Evolutionary conservation across 2,113 vertebrate genomes (phyloP).

Genomic region (Ursus arctos): DNA sequence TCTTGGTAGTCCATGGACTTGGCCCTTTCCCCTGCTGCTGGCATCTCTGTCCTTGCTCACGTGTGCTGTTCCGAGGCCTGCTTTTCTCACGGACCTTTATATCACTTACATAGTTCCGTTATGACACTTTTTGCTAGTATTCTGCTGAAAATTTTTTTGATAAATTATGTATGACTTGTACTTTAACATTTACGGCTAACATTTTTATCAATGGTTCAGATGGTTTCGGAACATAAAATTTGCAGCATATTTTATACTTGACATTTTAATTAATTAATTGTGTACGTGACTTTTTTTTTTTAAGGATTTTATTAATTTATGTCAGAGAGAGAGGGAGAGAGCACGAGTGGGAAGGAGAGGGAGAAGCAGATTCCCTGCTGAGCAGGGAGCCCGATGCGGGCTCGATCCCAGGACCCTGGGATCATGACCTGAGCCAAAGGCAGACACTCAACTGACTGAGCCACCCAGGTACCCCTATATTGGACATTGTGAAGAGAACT

Average conservation of each 20-base stretch:
- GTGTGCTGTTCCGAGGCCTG: neutral
- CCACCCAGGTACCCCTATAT: neutral
- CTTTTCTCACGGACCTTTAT: neutral
- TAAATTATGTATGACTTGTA: neutral
- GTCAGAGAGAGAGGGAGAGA: neutral
- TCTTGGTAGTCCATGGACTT: neutral
- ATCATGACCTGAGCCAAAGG: neutral
- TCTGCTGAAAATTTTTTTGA: neutral
- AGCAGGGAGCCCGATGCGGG: neutral
- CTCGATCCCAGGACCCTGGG: neutral
- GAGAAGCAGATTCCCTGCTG: neutral
- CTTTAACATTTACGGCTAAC: neutral
- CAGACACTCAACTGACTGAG: neutral
- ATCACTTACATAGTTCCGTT: neutral
- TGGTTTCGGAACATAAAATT: neutral
- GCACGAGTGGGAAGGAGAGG: neutral
- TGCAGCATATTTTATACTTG: neutral
- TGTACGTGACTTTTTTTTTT: neutral
- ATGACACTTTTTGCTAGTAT: neutral
- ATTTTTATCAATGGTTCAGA: neutral
- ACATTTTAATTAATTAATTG: neutral
- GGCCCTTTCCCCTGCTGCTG: neutral
- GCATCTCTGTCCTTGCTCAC: neutral
- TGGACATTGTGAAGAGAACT: neutral
- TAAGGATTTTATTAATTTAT: neutral